These are phyloP conservation scores for Aegotheles bennettii DNA, from an alignment of 2,113 vertebrate genomes.

Conservation along the genomic window DNA sequence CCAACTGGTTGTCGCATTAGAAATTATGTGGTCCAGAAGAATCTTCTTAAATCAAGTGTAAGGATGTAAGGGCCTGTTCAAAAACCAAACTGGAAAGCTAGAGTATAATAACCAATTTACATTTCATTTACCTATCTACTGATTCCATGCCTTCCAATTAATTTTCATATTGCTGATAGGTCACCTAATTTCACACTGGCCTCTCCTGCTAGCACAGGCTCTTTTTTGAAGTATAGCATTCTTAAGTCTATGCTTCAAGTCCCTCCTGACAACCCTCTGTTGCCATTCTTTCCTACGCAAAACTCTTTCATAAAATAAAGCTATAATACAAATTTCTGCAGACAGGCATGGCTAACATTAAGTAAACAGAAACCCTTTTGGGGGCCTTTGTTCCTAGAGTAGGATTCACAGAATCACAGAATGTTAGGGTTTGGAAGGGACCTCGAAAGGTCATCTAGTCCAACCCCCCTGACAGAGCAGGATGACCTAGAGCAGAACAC, in stretches of 20 bases:
- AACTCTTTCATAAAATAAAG: background rate
- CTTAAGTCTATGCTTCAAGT: background rate
- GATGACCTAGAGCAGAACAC: too few relatives aligned
- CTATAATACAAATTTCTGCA: background rate
- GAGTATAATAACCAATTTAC: background rate
- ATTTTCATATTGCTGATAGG: background rate
- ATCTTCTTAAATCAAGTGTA: background rate
- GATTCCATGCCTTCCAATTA: background rate
- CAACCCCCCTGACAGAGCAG: too few relatives aligned
- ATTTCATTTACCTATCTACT: background rate
- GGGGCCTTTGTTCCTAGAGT: background rate
- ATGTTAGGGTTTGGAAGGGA: too few relatives aligned
- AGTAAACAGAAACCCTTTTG: background rate
- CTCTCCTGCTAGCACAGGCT: background rate
- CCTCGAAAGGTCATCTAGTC: too few relatives aligned
- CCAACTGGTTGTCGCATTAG: background rate
- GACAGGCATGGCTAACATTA: background rate
- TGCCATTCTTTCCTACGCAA: background rate
- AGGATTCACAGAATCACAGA: too few relatives aligned
- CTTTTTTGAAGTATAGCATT: background rate
- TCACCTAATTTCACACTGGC: constrained; percentile 21
- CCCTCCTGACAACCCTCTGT: background rate
- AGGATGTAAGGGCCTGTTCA: background rate
- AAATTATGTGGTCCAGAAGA: background rate
- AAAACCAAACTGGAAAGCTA: background rate